These are phyloP conservation scores for Asobara japonica DNA, from an alignment of 1,140 invertebrate species.

Conservation along the genomic window DNA sequence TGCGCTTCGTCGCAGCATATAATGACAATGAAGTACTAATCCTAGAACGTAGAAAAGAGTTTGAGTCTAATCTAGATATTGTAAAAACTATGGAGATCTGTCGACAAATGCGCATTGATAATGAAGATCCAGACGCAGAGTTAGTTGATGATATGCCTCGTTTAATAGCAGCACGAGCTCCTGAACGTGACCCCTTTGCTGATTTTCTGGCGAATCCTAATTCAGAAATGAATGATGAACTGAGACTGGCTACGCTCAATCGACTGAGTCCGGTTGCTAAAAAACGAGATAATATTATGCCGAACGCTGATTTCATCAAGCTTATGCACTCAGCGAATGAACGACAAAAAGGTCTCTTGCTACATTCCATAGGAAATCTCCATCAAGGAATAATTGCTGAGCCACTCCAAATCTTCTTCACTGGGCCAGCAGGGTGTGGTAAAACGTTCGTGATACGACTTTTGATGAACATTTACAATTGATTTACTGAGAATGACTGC, in stretches of 20 bases:
- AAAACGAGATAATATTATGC: constrained; percentile 33
- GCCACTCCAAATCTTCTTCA: constrained; percentile 46
- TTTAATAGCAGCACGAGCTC: background rate
- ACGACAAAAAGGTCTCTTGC: constrained; percentile 47
- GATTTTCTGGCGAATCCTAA: background rate
- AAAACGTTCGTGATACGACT: constrained; percentile 45
- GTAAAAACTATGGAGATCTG: constrained; percentile 42
- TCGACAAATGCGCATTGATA: constrained; percentile 40
- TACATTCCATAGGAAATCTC: constrained; percentile 22
- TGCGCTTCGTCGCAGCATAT: background rate
- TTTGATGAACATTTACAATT: constrained; percentile 46
- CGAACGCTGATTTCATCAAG: constrained; percentile 19
- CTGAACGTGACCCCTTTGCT: background rate
- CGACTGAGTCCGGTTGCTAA: constrained; percentile 31
- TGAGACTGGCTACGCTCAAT: constrained; percentile 24
- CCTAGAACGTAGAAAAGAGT: background rate
- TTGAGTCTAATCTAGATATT: background rate
- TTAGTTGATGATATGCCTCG: background rate
- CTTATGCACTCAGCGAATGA: constrained; percentile 43
- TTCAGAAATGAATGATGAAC: constrained; percentile 20
- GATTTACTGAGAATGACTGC: constrained; percentile 20
- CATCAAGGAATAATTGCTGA: constrained; percentile 35
- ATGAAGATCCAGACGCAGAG: constrained; percentile 26
- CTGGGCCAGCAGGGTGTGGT: constrained; percentile 47
- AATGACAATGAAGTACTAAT: background rate